Conservation (phyloP, 92 coral and sea anemone genomes). For the Palythoa caribaeorum region DNA sequence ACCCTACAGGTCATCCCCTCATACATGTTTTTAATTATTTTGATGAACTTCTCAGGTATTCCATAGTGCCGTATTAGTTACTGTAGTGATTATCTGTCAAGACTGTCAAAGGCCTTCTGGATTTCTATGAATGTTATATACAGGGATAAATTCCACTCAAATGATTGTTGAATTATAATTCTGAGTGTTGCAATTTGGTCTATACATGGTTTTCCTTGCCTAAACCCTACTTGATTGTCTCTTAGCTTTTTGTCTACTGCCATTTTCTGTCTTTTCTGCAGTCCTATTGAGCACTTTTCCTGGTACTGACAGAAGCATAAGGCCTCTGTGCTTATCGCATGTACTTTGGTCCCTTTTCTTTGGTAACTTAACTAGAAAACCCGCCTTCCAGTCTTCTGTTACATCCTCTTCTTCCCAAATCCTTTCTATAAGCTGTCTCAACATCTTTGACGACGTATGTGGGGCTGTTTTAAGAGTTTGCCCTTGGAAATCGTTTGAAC, state of each 20-base stretch:
- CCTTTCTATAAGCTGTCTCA: background rate
- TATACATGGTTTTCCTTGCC: too few species aligned
- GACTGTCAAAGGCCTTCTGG: background rate
- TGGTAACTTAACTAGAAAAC: background rate
- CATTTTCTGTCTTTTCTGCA: too few species aligned
- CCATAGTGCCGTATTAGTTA: background rate
- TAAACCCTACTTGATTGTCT: too few species aligned
- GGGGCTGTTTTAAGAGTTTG: background rate
- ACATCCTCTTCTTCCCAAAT: background rate
- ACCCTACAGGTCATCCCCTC: background rate
- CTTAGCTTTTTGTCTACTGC: too few species aligned
- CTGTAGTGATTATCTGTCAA: background rate
- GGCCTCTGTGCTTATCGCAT: background rate
- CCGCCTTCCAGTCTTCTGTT: background rate
- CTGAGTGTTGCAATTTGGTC: background rate
- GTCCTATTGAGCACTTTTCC: background rate
- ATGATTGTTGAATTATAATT: background rate
- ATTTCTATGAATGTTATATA: background rate
- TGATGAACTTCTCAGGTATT: background rate
- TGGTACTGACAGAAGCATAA: background rate
- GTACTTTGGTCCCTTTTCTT: background rate
- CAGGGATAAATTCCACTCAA: background rate
- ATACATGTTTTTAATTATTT: background rate
- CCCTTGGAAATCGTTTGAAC: background rate
- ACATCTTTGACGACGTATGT: background rate